Evolutionary conservation across 2,113 vertebrate genomes (phyloP).

Genomic region (Oostethus manadensis): DNA sequence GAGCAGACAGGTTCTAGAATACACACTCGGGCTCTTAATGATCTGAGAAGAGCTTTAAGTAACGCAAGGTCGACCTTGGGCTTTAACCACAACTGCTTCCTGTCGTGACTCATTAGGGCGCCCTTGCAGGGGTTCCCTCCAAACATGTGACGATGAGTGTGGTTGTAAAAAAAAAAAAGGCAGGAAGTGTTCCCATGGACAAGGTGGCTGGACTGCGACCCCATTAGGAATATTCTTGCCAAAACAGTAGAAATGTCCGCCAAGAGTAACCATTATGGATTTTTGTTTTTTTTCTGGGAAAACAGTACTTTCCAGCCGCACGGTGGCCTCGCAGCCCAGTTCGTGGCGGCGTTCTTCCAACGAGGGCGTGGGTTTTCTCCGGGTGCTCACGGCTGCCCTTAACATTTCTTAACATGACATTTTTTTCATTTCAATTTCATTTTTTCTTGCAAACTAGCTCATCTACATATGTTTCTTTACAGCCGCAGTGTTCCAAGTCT

Average conservation of each 20-base stretch:
- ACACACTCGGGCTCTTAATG: neutral
- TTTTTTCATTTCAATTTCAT: too few relatives aligned
- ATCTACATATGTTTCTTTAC: too few relatives aligned
- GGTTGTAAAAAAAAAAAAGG: neutral
- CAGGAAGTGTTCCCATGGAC: conserved; percentile 10
- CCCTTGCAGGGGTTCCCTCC: conserved; percentile 3
- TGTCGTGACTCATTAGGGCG: conserved; percentile 24
- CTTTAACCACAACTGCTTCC: conserved; percentile 32
- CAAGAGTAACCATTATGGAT: conserved; percentile 5
- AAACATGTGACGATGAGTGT: conserved; percentile 9
- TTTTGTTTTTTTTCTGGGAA: neutral
- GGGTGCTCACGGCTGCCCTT: too few relatives aligned
- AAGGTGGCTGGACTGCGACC: conserved; percentile 22
- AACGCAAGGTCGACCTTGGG: conserved; percentile 10
- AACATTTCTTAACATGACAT: too few relatives aligned
- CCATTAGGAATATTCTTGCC: conserved; percentile 23
- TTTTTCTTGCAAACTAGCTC: too few relatives aligned
- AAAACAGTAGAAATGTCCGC: neutral
- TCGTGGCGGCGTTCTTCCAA: too few relatives aligned
- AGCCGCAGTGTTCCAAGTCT: too few relatives aligned
- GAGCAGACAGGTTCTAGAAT: conserved; percentile 6
- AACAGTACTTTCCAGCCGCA: neutral
- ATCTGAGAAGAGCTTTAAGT: conserved; percentile 10
- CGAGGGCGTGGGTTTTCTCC: too few relatives aligned
- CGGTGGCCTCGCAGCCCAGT: neutral